Evolutionary conservation across 1,140 invertebrate species (phyloP).

Genomic region (Sminthurinus signatus): DNA sequence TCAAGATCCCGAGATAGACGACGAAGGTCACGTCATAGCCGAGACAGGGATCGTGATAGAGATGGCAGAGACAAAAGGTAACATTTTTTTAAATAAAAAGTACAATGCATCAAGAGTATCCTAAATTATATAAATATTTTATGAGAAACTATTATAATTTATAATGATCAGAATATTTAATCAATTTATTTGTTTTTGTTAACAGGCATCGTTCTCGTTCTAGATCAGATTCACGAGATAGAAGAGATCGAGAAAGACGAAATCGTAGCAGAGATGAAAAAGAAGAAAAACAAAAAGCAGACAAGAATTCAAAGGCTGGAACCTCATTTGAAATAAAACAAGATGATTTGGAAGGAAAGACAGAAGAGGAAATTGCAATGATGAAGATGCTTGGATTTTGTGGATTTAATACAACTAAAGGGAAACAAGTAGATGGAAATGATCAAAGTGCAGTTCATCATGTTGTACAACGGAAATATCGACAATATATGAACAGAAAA

Average conservation of each 20-base stretch:
- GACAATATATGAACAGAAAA: constrained; percentile 99
- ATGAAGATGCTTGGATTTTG: constrained; percentile 95
- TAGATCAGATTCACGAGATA: constrained; percentile 23
- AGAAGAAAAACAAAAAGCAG: constrained; percentile 12
- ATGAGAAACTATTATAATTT: not conserved
- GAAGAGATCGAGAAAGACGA: constrained; percentile 27
- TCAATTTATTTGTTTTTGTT: not conserved
- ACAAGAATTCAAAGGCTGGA: too few relatives aligned
- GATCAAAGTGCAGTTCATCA: constrained; percentile 88
- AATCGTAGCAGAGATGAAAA: constrained; percentile 19
- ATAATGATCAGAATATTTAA: not conserved
- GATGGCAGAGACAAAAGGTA: constrained; percentile 4
- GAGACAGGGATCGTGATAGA: constrained; percentile 13
- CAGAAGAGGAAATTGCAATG: constrained; percentile 91
- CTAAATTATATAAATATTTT: too few relatives aligned
- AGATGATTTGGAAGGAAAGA: constrained; percentile 70
- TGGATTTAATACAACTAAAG: constrained; percentile 86
- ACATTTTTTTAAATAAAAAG: not conserved
- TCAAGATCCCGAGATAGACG: constrained; percentile 1
- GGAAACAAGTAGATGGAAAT: constrained; percentile 89
- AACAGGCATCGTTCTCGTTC: not conserved
- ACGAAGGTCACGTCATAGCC: constrained; percentile 9
- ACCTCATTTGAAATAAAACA: constrained; percentile 45
- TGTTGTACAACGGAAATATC: constrained; percentile 91
- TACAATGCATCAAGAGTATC: too few relatives aligned